Percentiles rank a stretch among this genome's conserved stretches.
These are phyloP conservation scores for Fabriciana adippe DNA, from an alignment of 2,888 invertebrate genomes.

Conservation along the genomic window DNA sequence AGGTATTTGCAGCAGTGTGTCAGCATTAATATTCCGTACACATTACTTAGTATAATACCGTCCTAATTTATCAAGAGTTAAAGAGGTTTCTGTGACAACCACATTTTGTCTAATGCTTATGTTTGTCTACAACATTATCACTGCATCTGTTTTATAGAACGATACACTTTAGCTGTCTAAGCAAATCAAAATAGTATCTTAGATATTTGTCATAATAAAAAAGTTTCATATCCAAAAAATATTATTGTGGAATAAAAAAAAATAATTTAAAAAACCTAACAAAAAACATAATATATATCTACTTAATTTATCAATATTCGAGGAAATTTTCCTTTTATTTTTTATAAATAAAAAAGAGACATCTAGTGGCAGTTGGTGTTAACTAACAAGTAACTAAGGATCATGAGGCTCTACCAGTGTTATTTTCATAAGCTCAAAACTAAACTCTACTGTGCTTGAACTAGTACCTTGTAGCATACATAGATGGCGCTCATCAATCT, in stretches of 20 bases:
- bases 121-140: too few species aligned
- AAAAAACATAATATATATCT: neutral
- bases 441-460: neutral
- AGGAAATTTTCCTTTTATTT: neutral
- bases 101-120: neutral
- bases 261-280: too few species aligned
- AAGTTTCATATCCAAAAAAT: too few species aligned
- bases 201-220: too few species aligned
- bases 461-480: neutral
- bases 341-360: constrained; percentile 8
- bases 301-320: neutral
- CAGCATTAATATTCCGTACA: constrained; percentile 7
- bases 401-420: neutral
- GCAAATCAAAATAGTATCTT: too few species aligned
- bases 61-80: constrained; percentile 30
- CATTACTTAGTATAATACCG: constrained; percentile 1
- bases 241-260: too few species aligned
- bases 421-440: neutral
- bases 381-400: too few species aligned
- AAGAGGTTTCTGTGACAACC: constrained; percentile 31
- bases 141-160: too few species aligned
- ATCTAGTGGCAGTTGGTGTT: constrained; percentile 10
- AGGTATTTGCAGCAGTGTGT: too few species aligned
- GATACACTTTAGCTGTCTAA: too few species aligned
- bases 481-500: constrained; percentile 24